Conservation (phyloP, 2,888 invertebrate genomes). For the Tachina grossa region DNA sequence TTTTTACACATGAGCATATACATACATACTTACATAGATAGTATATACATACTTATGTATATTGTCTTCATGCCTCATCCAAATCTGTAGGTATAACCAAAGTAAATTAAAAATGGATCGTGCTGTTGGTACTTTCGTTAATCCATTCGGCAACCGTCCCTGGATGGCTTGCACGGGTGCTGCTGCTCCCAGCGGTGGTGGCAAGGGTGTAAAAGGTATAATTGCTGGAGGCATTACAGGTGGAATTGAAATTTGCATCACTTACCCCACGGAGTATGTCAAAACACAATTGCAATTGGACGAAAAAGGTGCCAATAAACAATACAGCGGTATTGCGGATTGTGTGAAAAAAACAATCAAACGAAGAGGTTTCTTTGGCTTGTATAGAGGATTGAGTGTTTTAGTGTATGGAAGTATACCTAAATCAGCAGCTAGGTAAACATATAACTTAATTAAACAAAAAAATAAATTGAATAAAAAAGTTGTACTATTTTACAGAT, state of each 20-base stretch:
- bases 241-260: conserved; percentile 99
- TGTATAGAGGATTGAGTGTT: conserved; percentile 98
- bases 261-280: conserved; percentile 99
- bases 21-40: too few species aligned
- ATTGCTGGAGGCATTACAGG: conserved; percentile 98
- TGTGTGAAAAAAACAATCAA: conserved; percentile 96
- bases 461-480: not conserved
- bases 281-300: conserved; percentile 99
- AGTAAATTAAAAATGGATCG: conserved; percentile 75
- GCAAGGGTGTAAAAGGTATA: conserved; percentile 93
- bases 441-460: not conserved
- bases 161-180: conserved; percentile 88
- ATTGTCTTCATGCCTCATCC: conserved; percentile 14
- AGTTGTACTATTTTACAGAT: conserved; percentile 84
- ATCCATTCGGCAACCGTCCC: conserved; percentile 80
- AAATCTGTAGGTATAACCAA: not conserved
- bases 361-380: conserved; percentile 93
- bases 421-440: conserved; percentile 96
- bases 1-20: too few species aligned
- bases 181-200: conserved; percentile 87
- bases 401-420: conserved; percentile 98
- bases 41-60: too few species aligned
- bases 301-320: conserved; percentile 88
- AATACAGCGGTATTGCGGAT: conserved; percentile 93
- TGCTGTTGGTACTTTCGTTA: conserved; percentile 74